Percentiles rank a stretch among this genome's conserved stretches.
phyloP scores from a whole-genome alignment of 2,888 invertebrate genomes.

The Ectemnius continuus region DNA sequence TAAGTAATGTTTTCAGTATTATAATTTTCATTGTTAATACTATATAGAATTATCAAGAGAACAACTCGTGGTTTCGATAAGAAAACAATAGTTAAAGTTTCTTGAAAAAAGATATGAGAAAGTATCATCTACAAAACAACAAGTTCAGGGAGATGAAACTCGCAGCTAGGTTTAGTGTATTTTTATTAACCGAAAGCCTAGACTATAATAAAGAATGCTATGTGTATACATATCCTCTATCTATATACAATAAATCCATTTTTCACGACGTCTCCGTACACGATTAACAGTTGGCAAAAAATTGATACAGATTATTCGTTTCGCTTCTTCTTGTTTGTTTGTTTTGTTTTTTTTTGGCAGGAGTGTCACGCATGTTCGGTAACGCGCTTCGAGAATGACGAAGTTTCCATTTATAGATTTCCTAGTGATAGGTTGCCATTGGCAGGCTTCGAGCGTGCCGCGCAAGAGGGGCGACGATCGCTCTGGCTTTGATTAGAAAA shows the following conservation, averaged over 20 bases:
- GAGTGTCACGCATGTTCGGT: conserved; percentile 63
- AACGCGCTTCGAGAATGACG: conserved; percentile 23
- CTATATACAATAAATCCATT: conserved; percentile 71
- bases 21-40: too few species aligned
- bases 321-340: too few species aligned
- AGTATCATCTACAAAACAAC: neutral
- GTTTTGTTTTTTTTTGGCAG: conserved; percentile 67
- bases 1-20: too few species aligned
- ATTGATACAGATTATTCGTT: conserved; percentile 2
- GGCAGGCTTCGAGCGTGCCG: neutral
- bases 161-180: conserved; percentile 52
- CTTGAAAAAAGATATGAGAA: too few species aligned
- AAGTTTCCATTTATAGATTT: conserved; percentile 6
- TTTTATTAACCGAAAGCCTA: conserved; percentile 73
- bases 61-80: too few species aligned
- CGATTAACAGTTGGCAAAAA: conserved; percentile 38
- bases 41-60: too few species aligned
- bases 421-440: conserved; percentile 20
- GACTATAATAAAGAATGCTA: conserved; percentile 68
- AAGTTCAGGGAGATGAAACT: neutral
- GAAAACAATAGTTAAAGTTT: too few species aligned
- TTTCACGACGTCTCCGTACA: conserved; percentile 50
- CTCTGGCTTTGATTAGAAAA: too few species aligned
- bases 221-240: conserved; percentile 65
- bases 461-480: too few species aligned